These are phyloP conservation scores for Parochlus steinenii DNA, from an alignment of 2,888 invertebrate genomes.

Conservation along the genomic window DNA sequence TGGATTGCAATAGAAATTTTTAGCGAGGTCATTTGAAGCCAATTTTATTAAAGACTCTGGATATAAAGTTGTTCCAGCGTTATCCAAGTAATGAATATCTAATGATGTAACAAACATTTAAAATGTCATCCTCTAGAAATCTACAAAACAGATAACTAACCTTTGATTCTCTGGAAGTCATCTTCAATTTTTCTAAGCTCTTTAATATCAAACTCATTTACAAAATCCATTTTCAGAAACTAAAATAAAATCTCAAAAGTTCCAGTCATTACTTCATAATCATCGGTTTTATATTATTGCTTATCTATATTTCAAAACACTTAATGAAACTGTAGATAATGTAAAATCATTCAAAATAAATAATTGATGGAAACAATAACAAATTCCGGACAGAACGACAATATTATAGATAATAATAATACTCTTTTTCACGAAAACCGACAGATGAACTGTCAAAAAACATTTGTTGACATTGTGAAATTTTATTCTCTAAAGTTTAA, in stretches of 20 bases:
- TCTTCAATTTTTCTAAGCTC: constrained; percentile 18
- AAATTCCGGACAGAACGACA: neutral
- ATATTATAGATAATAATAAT: too few relatives aligned
- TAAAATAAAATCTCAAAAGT: neutral
- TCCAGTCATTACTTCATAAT: too few relatives aligned
- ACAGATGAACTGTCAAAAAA: too few relatives aligned
- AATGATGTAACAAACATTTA: constrained; percentile 17
- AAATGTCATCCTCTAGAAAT: constrained; percentile 3
- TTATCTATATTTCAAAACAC: too few relatives aligned
- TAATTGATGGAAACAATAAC: neutral
- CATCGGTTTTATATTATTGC: too few relatives aligned
- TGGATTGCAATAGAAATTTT: constrained; percentile 77
- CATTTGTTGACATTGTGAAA: too few relatives aligned
- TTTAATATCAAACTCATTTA: constrained; percentile 17
- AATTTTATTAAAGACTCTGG: constrained; percentile 54
- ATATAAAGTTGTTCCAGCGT: constrained; percentile 75
- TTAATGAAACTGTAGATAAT: too few relatives aligned
- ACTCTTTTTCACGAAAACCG: too few relatives aligned
- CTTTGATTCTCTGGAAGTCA: constrained; percentile 20
- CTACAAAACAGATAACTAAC: neutral
- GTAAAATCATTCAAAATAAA: neutral
- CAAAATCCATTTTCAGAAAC: constrained; percentile 22
- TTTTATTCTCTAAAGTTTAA: neutral
- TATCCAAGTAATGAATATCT: constrained; percentile 72
- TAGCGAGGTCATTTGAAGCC: constrained; percentile 44